phyloP scores from a whole-genome alignment of 2,797 vertebrate genomes.

The Naso thynnoides region DNA sequence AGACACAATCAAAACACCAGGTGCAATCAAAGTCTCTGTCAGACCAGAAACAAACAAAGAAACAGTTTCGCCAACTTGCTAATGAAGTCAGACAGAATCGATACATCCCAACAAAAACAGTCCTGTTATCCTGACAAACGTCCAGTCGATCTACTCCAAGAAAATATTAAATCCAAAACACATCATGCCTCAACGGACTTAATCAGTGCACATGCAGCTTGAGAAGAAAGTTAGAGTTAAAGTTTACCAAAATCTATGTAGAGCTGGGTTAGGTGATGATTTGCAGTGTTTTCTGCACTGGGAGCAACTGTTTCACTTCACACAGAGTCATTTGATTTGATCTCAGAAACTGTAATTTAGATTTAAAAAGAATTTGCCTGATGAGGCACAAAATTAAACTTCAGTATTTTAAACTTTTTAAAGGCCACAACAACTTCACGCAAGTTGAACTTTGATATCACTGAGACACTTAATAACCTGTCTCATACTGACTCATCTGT shows the following conservation, averaged over 20 bases:
- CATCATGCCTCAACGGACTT: background rate
- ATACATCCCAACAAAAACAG: too few relatives aligned
- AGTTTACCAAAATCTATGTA: background rate
- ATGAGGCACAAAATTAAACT: slow-evolving; percentile 27
- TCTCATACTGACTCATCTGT: background rate
- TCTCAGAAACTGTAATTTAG: background rate
- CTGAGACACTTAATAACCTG: slow-evolving; percentile 9
- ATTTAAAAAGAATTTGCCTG: slow-evolving; percentile 26
- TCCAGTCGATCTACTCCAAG: too few relatives aligned
- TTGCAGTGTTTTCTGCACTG: background rate
- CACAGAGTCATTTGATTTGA: slow-evolving; percentile 5
- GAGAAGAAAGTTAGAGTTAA: background rate
- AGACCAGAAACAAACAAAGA: too few relatives aligned
- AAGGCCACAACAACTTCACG: background rate
- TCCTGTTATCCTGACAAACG: too few relatives aligned
- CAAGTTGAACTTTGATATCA: slow-evolving; percentile 23
- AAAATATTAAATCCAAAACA: too few relatives aligned
- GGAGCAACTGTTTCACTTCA: background rate
- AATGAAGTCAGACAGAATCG: too few relatives aligned
- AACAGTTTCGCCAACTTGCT: too few relatives aligned
- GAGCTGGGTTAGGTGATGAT: background rate
- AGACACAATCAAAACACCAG: too few relatives aligned
- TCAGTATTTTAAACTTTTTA: slow-evolving; percentile 5
- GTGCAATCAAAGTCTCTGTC: too few relatives aligned
- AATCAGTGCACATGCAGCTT: background rate